A percentile compares a stretch with the other conserved stretches of the same genome.
Evolutionary conservation across 2,797 vertebrate genomes (phyloP).

Genomic region (Huso huso): DNA sequence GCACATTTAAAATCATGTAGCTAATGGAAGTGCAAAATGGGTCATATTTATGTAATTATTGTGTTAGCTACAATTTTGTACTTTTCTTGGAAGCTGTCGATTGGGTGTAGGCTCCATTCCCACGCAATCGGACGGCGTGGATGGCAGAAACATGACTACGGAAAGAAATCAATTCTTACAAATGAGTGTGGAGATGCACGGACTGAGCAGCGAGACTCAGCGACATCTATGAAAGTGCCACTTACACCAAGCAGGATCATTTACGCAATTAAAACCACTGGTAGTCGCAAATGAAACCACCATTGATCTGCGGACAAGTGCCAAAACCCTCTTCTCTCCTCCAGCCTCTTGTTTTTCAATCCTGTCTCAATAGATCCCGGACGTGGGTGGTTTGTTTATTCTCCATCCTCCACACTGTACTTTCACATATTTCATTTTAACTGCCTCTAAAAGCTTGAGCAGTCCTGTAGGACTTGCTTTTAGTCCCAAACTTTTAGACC

Average conservation of each 20-base stretch:
- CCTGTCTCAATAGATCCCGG: background rate
- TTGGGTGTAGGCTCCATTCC: background rate
- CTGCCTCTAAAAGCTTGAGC: too few species aligned
- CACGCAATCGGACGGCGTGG: slow-evolving; percentile 8
- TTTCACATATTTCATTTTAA: too few species aligned
- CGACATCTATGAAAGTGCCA: slow-evolving; percentile 57
- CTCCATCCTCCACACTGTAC: background rate
- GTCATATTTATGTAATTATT: too few species aligned
- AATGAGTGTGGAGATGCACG: slow-evolving; percentile 49
- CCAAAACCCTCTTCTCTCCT: slow-evolving; percentile 19
- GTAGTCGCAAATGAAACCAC: slow-evolving; percentile 32
- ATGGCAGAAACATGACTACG: slow-evolving; percentile 15
- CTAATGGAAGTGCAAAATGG: too few species aligned
- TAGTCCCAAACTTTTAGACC: too few species aligned
- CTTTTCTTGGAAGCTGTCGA: background rate
- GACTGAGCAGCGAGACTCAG: slow-evolving; percentile 40
- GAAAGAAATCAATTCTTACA: slow-evolving; percentile 43
- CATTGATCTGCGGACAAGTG: slow-evolving; percentile 45
- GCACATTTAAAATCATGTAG: too few species aligned
- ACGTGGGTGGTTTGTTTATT: background rate
- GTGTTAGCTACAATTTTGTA: too few species aligned
- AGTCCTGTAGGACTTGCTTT: too few species aligned
- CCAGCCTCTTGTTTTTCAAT: background rate
- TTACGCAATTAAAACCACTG: slow-evolving; percentile 41
- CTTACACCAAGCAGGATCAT: slow-evolving; percentile 39